Evolutionary conservation across 2,888 invertebrate genomes (phyloP), one percentile per base, ranked within the genome.

Genomic region (Oeneis ivallda): DNA sequence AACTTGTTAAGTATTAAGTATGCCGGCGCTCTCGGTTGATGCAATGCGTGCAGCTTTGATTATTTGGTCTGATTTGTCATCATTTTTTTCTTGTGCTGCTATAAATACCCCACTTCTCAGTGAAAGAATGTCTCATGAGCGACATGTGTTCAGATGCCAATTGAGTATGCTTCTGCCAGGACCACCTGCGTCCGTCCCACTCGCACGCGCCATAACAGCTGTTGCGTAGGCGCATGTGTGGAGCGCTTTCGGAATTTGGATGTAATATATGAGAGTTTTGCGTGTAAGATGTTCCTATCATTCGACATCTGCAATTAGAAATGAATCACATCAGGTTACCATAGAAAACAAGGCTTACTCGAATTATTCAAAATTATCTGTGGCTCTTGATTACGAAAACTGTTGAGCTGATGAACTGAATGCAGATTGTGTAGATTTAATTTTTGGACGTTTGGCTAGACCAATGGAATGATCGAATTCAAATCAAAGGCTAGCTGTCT

Each of bases 161-260:
- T 82, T 81, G 80, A 81, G 75, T 72, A 70, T 76, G 78, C 80
- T 80, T 77, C 63, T 66, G 72, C 66, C 67, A 56, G 69, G 62
- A 72, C 73, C 91, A 90, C 89, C 91, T 91, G 91, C 90, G 81
- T 88, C 88, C 90, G 87, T 89, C 85, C 81, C 78, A 77, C 84
- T 79, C 87, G 88, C 90, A 84, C 90, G 89, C 86, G 90, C 88
- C 72, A 65, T 71, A 78, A 83, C 82, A 82, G 82, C 78, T 82
- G 83, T 79, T 81, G 75, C 73, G 73, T 73, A 65, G 70, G 74
- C 75, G 77, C 76, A 74, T 72, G 75, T 69, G 76, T 74, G 39
- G 62, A 60, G 54, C 50, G 53, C 76, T 69, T 72, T 70, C 70
- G 66, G 66, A 64, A 72, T 75, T 71, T 71, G 17, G 62, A 47